Base-by-base conservation (phyloP, 2,113 vertebrate species). In the Pituophis catenifer region DNA sequence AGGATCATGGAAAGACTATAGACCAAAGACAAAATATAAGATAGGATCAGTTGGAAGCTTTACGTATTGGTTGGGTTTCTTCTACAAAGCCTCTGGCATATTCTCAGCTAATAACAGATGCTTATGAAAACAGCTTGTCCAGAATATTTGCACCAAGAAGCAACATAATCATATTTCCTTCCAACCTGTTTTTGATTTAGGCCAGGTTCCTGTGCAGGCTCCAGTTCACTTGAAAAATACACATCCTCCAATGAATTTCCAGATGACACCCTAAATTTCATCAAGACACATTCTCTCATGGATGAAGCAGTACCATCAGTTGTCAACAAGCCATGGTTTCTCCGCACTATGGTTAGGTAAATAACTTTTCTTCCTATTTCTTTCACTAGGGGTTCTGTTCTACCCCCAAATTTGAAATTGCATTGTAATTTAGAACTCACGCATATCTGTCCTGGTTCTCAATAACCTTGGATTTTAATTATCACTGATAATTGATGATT, bases 261-360 rank as follows among this genome's bases (percentile, higher is more conserved):
- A 0, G 99, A 99, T 10, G 99, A 99, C 95, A 99, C 99, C 3
- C 97, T 99, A 95, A 99, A 99, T 97, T 99, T 99, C 97, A 99
- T 99, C 97, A 99, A 99, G 98, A 99, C 98, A 48, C 99, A 99
- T 96, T 99, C 99, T 2, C 97, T 99, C 95, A 99, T 99, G 99
- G 99, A 99, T 0, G 99, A 99, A 96, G 99, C 99, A 0, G 99
- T 99, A 62, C 98, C 99, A 87, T 99, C 99, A 89, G 98, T 99
- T 91, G 97, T 98, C 85, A 99, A 99, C 97, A 98, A 98, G 91
- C 99, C 99, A 0, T 99, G 99, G 99, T 99, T 99, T 96, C 98
- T 99, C 94, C 99, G 99, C 95, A 99, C 99, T 0, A 99, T 99
- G 99, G 99, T 99, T 95, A 99, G 99, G 99, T 99, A 95, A 53